Evolutionary conservation across 2,797 vertebrate genomes (phyloP), one percentile per base, ranked within the genome.

Genomic region (Pseudochaenichthys georgianus): DNA sequence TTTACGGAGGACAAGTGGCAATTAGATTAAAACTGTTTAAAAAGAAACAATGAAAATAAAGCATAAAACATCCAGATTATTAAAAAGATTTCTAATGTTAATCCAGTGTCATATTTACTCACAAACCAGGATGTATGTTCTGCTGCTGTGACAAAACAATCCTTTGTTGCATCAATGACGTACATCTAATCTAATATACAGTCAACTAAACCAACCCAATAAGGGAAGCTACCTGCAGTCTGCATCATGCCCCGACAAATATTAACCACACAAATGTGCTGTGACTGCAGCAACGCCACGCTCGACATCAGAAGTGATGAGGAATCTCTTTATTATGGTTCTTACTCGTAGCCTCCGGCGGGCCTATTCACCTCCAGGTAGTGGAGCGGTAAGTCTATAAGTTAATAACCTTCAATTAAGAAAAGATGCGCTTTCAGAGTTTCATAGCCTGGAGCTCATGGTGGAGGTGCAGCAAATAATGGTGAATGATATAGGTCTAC

Each of bases 321-420:
- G 54, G 62, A 83, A 78, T 80, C 63, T 74, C 70, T 52, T 86
- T 64, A 84, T 85, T 82, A 84, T 70, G 47, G 61, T 53, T 77
- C 28, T 71, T 82, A 46, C 62, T 80, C 47, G 62, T 73, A 77
- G 50, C 23, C 69, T 70, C 51, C 3, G 19, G 75, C 42, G 59
- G 50, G 64, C 3, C 5, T 53, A n/a, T 74, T 75, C 68, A 71
- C 65, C 80, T 51, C 46, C 23, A 28, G 34, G 31, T 66, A 74
- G 12, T 12, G 61, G 28, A 60, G 48, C 11, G 1, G 19, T 64
- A 50, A 70, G 63, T 70, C 41, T 81, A 77, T 73, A 16, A 60
- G 53, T 70, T 76, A 84, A 88, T 85, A 84, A 88, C 85, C 81
- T 57, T 73, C 47, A 78, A 88, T 90, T 81, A 71, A 61, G 50